Evolutionary conservation across 2,113 vertebrate genomes (phyloP).

Genomic region (Dicrurus megarhynchus): DNA sequence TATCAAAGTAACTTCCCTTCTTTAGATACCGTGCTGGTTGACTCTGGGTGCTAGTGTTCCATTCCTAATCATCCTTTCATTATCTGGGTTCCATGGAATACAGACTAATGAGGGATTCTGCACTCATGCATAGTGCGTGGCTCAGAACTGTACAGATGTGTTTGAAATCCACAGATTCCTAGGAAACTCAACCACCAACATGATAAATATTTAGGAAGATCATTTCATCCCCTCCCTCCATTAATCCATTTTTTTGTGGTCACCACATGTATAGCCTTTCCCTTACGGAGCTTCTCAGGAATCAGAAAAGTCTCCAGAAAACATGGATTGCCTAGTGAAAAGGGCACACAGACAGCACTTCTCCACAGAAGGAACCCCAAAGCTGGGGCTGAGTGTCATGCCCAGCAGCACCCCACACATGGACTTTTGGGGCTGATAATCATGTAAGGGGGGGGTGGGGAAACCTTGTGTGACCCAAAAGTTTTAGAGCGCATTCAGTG

Average conservation of each 20-base stretch:
- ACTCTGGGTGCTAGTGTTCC: background rate
- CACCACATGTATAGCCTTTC: background rate
- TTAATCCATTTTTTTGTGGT: background rate
- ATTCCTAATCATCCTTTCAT: background rate
- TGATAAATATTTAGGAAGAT: background rate
- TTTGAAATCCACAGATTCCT: background rate
- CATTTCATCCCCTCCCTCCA: background rate
- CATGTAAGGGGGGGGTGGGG: background rate
- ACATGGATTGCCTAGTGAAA: background rate
- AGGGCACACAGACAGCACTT: background rate
- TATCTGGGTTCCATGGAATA: background rate
- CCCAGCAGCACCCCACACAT: background rate
- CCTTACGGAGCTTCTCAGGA: background rate
- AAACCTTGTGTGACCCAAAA: background rate
- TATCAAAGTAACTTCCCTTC: background rate
- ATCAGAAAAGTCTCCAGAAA: background rate
- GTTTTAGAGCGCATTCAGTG: background rate
- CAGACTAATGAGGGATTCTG: background rate
- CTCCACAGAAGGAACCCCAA: background rate
- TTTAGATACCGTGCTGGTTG: background rate
- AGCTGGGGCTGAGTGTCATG: background rate
- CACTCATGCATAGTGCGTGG: accelerated
- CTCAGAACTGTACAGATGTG: background rate
- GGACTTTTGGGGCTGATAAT: background rate
- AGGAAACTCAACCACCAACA: background rate